Percentiles rank a stretch among this genome's conserved stretches.
Evolutionary conservation across 2,113 vertebrate species (phyloP).

Genomic region (Anarrhichthys ocellatus): DNA sequence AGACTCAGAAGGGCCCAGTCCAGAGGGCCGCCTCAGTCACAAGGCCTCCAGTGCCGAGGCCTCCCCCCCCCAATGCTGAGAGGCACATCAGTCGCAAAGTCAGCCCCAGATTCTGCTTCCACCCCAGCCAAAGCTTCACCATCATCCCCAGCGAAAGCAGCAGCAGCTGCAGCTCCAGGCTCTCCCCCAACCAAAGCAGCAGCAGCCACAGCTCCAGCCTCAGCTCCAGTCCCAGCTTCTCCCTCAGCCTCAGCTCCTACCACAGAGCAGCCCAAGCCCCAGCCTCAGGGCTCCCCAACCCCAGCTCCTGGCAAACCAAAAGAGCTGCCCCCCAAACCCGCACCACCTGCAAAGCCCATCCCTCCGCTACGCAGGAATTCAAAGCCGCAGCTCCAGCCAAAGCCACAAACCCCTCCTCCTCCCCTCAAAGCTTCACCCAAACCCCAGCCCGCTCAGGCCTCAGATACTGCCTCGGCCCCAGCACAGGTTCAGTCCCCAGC

Average conservation of each 20-base stretch:
- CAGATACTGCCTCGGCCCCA: constrained; percentile 43
- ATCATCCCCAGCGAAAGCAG: constrained; percentile 62
- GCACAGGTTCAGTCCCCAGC: constrained; percentile 67
- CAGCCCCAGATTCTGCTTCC: constrained; percentile 59
- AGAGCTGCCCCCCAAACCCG: constrained; percentile 86
- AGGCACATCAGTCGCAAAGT: constrained; percentile 71
- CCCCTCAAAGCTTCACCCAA: constrained; percentile 70
- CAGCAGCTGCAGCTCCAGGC: constrained; percentile 15
- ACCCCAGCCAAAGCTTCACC: constrained; percentile 58
- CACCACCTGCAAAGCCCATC: constrained; percentile 85
- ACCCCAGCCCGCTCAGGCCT: constrained; percentile 58
- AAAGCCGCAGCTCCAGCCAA: constrained; percentile 84
- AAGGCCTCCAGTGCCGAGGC: constrained; percentile 77
- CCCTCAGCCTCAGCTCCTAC: constrained; percentile 83
- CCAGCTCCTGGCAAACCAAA: constrained; percentile 86
- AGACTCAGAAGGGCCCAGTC: constrained; percentile 77
- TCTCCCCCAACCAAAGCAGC: constrained; percentile 57
- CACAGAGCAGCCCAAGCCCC: constrained; percentile 89
- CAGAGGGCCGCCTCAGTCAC: constrained; percentile 76
- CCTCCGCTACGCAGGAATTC: constrained; percentile 86
- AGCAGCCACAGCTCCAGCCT: not conserved
- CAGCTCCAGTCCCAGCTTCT: constrained; percentile 54
- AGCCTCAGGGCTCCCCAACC: constrained; percentile 85
- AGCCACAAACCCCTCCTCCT: constrained; percentile 82
- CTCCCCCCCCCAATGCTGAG: constrained; percentile 78